Percentiles rank a stretch among this genome's conserved stretches.
Conservation (phyloP, 1,140 invertebrate species). For the Hypothenemus hampei region DNA sequence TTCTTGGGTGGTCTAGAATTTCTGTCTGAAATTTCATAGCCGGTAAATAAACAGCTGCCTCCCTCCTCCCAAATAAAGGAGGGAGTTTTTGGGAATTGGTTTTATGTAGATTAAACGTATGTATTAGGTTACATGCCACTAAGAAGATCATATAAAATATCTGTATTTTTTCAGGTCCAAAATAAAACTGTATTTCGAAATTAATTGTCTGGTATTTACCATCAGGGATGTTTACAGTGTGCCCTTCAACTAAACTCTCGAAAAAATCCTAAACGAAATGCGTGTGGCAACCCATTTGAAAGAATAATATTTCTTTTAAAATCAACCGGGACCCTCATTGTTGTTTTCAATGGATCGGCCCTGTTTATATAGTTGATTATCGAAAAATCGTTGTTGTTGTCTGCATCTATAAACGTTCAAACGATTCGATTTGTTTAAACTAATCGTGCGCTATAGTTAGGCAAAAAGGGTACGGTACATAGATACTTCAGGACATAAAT, state of each 20-base stretch:
- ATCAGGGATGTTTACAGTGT: no score
- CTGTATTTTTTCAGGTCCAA: no score
- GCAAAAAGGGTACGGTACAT: no score
- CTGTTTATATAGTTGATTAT: constrained; percentile 14
- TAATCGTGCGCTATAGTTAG: no score
- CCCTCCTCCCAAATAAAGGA: constrained; percentile 1
- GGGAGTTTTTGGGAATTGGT: background rate
- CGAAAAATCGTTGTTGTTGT: constrained; percentile 16
- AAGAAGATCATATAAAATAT: no score
- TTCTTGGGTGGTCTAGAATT: constrained; percentile 16
- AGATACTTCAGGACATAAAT: no score
- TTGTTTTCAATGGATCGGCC: no score
- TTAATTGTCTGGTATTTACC: no score
- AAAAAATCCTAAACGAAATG: constrained; percentile 13
- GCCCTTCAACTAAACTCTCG: no score
- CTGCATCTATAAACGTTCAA: constrained; percentile 6
- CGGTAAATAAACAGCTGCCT: constrained; percentile 11
- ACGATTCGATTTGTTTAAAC: constrained; percentile 16
- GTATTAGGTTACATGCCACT: background rate
- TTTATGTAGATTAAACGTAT: background rate
- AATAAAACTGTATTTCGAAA: no score
- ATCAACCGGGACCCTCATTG: constrained; percentile 3
- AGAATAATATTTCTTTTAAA: constrained; percentile 20
- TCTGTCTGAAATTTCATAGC: constrained; percentile 18
- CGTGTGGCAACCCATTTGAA: constrained; percentile 10